Percentiles rank a stretch among this genome's conserved stretches.
These are phyloP conservation scores for Chlamydotis undulata DNA, from an alignment of 2,113 vertebrate genomes.

Conservation along the genomic window DNA sequence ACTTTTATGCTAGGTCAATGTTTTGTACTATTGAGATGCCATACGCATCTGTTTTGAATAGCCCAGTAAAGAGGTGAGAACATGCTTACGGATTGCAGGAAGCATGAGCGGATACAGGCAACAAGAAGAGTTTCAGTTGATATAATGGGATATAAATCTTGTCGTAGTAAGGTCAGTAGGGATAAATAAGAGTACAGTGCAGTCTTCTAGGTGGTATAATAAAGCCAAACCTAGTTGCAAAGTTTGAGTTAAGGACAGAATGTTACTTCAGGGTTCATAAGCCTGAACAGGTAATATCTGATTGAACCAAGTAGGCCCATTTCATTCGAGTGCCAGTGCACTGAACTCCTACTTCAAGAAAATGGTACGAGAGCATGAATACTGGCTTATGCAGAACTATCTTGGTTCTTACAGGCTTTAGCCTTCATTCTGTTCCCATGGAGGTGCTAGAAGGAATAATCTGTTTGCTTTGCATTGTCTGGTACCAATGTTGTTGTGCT, in stretches of 20 bases:
- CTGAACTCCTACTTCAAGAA: neutral
- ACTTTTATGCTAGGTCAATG: neutral
- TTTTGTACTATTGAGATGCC: neutral
- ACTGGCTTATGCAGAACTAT: neutral
- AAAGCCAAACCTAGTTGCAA: neutral
- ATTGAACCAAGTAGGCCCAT: neutral
- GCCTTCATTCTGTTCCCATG: neutral
- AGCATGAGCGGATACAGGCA: rapidly evolving
- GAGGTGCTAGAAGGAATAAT: neutral
- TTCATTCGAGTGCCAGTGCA: neutral
- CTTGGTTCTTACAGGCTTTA: neutral
- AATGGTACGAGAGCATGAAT: neutral
- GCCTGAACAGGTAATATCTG: neutral
- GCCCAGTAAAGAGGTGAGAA: neutral
- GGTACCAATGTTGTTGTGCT: neutral
- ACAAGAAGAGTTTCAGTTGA: neutral
- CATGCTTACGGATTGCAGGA: neutral
- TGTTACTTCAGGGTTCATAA: neutral
- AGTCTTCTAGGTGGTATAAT: neutral
- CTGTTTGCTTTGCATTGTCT: neutral
- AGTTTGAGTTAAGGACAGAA: neutral
- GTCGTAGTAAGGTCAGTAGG: neutral
- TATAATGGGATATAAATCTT: neutral
- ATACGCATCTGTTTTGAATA: neutral
- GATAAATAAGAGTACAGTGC: neutral